Percentiles rank a stretch among this genome's conserved stretches.
phyloP scores from a whole-genome alignment of 2,113 vertebrate genomes.

The Hippopotamus amphibius region DNA sequence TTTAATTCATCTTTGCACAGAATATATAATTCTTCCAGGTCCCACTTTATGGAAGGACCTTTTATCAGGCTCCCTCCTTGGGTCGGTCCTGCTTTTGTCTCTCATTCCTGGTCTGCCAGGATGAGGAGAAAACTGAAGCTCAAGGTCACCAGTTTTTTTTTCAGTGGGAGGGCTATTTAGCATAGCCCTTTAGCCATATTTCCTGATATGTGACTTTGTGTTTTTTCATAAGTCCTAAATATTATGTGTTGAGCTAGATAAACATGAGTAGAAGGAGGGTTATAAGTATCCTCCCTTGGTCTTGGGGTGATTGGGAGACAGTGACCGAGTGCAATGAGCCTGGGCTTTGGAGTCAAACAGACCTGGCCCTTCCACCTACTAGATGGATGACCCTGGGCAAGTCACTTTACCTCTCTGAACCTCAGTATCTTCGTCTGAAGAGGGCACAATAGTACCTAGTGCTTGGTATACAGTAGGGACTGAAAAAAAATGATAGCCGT shows the following conservation, averaged over 20 bases:
- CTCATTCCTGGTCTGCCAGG: background rate
- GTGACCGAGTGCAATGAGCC: background rate
- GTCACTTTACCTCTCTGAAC: background rate
- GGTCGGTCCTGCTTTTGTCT: background rate
- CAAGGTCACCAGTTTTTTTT: slow-evolving; percentile 8
- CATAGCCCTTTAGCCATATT: background rate
- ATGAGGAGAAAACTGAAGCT: background rate
- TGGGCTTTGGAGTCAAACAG: background rate
- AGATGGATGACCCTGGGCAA: background rate
- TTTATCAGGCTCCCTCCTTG: background rate
- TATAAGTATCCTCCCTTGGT: background rate
- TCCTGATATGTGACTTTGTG: slow-evolving; percentile 16
- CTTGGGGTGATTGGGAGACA: background rate
- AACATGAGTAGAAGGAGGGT: background rate
- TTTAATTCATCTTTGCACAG: background rate
- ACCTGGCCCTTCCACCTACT: background rate
- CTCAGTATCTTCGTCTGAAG: background rate
- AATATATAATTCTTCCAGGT: background rate
- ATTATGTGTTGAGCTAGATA: slow-evolving; percentile 12
- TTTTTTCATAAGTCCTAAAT: slow-evolving; percentile 26
- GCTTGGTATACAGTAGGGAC: background rate
- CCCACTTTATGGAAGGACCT: background rate
- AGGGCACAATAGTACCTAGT: background rate
- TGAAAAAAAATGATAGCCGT: background rate
- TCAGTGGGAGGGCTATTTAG: background rate